These are phyloP conservation scores for Tetheella fluctuosa DNA, from an alignment of 2,888 invertebrate species.

Conservation along the genomic window DNA sequence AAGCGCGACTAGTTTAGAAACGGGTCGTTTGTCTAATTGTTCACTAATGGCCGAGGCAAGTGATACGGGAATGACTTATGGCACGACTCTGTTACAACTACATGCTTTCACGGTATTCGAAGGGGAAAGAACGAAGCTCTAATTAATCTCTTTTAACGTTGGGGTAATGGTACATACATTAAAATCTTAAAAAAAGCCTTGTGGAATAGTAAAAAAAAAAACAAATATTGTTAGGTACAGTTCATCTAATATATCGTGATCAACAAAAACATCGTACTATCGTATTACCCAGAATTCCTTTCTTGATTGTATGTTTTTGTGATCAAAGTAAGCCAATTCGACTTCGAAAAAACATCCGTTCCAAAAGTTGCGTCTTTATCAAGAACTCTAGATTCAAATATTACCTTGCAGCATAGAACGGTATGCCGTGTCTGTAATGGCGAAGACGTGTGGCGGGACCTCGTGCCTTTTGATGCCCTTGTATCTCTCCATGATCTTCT, in stretches of 20 bases:
- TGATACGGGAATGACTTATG: constrained; percentile 56
- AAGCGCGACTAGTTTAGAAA: constrained; percentile 49
- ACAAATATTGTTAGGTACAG: background rate
- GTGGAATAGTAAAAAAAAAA: background rate
- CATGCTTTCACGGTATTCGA: constrained; percentile 9
- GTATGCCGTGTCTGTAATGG: constrained; percentile 99
- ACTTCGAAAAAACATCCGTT: too few species aligned
- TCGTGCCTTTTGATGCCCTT: constrained; percentile 99
- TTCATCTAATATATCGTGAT: too few species aligned
- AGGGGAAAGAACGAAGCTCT: constrained; percentile 8
- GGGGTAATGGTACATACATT: background rate
- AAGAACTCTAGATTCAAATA: constrained; percentile 18
- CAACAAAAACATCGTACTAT: too few species aligned
- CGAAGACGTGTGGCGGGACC: constrained; percentile 99
- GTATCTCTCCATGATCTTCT: constrained; percentile 99
- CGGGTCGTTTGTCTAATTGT: constrained; percentile 69
- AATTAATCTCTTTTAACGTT: constrained; percentile 9
- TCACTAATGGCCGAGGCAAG: constrained; percentile 57
- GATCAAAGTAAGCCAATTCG: too few species aligned
- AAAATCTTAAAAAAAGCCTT: background rate
- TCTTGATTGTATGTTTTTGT: too few species aligned
- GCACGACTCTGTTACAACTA: constrained; percentile 30
- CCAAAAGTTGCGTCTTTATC: too few species aligned
- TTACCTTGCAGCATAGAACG: constrained; percentile 99
- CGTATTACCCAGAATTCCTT: too few species aligned